A percentile compares a stretch with the other conserved stretches of the same genome.
Conservation (phyloP, 2,113 vertebrate species). For the Uria lomvia region DNA sequence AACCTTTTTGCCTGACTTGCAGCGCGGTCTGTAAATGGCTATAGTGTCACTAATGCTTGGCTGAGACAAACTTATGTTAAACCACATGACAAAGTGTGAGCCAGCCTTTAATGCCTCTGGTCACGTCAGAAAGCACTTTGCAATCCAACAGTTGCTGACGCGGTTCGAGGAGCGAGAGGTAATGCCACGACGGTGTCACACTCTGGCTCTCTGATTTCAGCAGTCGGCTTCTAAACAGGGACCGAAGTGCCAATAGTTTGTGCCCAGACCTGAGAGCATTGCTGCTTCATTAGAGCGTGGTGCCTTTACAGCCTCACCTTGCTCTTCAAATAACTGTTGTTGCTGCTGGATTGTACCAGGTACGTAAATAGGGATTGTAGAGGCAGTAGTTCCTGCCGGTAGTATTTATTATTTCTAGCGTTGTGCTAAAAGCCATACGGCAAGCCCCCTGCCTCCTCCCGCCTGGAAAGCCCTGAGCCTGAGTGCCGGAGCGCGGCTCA, state of each 20-base stretch:
- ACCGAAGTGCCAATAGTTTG: background rate
- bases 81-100: rapidly evolving
- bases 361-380: background rate
- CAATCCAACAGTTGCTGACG: background rate
- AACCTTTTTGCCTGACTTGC: background rate
- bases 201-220: background rate
- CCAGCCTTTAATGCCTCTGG: background rate
- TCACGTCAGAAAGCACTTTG: background rate
- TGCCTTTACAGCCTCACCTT: background rate
- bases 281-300: too few species aligned
- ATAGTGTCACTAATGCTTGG: background rate
- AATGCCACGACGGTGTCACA: rapidly evolving
- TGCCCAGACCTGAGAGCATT: background rate
- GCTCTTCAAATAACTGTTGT: background rate
- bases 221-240: background rate
- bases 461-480: background rate
- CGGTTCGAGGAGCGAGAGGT: background rate
- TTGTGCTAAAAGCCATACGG: background rate
- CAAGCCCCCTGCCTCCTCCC: background rate
- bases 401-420: background rate
- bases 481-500: rapidly evolving
- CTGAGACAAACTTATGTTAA: background rate
- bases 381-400: background rate
- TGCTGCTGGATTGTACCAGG: background rate
- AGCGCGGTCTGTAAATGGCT: background rate